These are phyloP conservation scores for Limenitis camilla DNA, from an alignment of 2,888 invertebrate genomes.

Conservation along the genomic window DNA sequence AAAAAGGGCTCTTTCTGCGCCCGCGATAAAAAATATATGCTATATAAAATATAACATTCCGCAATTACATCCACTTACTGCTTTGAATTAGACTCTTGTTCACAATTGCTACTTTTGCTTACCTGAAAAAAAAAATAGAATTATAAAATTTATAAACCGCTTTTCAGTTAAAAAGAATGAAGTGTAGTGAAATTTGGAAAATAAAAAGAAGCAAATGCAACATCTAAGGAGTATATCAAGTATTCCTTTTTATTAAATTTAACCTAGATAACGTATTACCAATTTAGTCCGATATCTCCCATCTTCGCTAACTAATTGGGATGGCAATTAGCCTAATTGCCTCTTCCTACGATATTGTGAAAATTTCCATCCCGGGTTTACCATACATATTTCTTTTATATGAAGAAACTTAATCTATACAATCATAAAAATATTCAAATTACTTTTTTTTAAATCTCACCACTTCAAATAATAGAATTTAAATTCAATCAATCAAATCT, in stretches of 20 bases:
- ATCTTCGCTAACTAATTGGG: slow-evolving; percentile 20
- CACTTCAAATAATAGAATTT: too few species aligned
- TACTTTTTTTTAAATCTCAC: too few species aligned
- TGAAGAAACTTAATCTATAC: not conserved
- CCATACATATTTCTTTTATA: not conserved
- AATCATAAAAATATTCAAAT: too few species aligned
- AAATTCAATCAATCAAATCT: too few species aligned
- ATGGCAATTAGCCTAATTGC: slow-evolving; percentile 21
- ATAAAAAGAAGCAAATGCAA: too few species aligned
- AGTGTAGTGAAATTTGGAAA: too few species aligned
- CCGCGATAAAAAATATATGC: not conserved
- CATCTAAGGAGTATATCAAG: too few species aligned
- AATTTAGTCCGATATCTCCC: slow-evolving; percentile 12
- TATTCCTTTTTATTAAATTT: not conserved
- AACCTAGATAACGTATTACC: slow-evolving; percentile 3
- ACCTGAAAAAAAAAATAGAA: slow-evolving; percentile 7
- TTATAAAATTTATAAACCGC: not conserved
- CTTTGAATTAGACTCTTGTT: slow-evolving; percentile 2
- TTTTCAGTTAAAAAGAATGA: not conserved
- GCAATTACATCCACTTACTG: slow-evolving; percentile 3
- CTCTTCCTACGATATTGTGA: slow-evolving; percentile 10
- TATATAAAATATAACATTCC: not conserved
- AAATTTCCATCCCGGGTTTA: slow-evolving; percentile 4
- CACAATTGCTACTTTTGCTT: not conserved
- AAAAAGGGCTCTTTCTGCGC: too few species aligned